Conservation (phyloP, 92 coral and sea anemone genomes). For the Zoanthus gigantus region DNA sequence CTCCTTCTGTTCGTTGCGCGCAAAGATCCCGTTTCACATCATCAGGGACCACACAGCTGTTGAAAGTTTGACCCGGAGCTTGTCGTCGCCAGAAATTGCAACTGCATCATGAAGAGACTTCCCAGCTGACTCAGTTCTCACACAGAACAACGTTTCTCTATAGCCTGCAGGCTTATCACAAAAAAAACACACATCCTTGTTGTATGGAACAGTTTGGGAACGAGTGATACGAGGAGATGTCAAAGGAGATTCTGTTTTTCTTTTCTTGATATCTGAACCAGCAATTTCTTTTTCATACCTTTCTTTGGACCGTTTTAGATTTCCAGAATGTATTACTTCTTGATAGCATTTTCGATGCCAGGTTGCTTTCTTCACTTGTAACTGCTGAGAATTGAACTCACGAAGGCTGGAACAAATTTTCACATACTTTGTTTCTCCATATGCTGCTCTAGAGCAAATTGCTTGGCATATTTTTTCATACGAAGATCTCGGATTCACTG, state of each 20-base stretch:
- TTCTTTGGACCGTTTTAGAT: constrained; percentile 11
- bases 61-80: constrained; percentile 36
- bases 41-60: constrained; percentile 7
- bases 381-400: background rate
- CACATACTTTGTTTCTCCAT: constrained; percentile 33
- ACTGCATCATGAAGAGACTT: constrained; percentile 43
- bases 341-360: constrained; percentile 42
- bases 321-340: constrained; percentile 25
- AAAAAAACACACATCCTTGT: constrained; percentile 44
- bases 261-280: background rate
- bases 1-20: background rate
- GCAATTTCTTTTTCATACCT: constrained; percentile 22
- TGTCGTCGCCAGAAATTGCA: constrained; percentile 17
- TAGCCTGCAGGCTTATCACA: constrained; percentile 52
- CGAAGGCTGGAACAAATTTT: background rate
- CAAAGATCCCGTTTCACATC: constrained; percentile 44
- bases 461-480: constrained; percentile 44
- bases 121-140: constrained; percentile 56
- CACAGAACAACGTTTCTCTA: constrained; percentile 22
- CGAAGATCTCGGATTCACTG: background rate
- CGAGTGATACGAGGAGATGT: constrained; percentile 21
- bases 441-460: constrained; percentile 17
- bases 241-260: constrained; percentile 2
- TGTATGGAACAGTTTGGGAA: constrained; percentile 48
- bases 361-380: background rate